Percentiles rank a stretch among this genome's conserved stretches.
These are phyloP conservation scores for Atherinosoma microstoma DNA, from an alignment of 2,797 vertebrate genomes.

Conservation along the genomic window DNA sequence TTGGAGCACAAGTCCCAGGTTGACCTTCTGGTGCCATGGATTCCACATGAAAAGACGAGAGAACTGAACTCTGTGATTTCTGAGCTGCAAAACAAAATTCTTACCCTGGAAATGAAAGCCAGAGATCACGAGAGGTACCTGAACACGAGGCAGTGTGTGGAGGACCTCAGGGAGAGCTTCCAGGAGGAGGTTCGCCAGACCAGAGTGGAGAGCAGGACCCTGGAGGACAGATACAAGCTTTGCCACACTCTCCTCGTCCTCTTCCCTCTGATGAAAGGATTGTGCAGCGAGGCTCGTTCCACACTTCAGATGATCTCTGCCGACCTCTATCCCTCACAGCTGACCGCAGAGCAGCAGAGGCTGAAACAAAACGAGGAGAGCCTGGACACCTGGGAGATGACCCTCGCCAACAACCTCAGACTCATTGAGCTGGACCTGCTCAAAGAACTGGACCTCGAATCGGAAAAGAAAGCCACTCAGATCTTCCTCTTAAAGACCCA, in stretches of 20 bases:
- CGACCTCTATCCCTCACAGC: conserved; percentile 80
- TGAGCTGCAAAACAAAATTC: conserved; percentile 80
- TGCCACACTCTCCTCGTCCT: conserved; percentile 74
- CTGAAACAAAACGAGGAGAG: conserved; percentile 70
- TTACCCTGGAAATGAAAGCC: conserved; percentile 68
- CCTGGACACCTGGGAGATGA: conserved; percentile 60
- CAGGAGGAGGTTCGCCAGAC: conserved; percentile 74
- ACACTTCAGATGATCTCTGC: conserved; percentile 73
- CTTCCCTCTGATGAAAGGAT: conserved; percentile 66
- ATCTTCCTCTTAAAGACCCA: conserved; percentile 64
- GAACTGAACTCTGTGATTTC: conserved; percentile 70
- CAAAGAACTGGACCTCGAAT: conserved; percentile 63
- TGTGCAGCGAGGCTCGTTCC: conserved; percentile 65
- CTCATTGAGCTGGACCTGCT: conserved; percentile 73
- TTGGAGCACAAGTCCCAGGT: conserved; percentile 76
- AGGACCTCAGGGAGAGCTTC: conserved; percentile 76
- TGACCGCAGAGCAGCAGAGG: conserved; percentile 65
- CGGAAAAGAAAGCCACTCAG: conserved; percentile 51
- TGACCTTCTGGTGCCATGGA: conserved; percentile 71
- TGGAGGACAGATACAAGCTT: conserved; percentile 68
- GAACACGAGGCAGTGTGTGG: conserved; percentile 75
- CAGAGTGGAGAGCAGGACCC: conserved; percentile 56
- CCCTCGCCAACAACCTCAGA: conserved; percentile 67
- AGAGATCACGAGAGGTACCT: conserved; percentile 81
- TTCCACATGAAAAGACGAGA: conserved; percentile 66